A percentile compares a stretch with the other conserved stretches of the same genome.
These are phyloP conservation scores for Magallana ariakensis DNA, from an alignment of 1,140 invertebrate genomes.

Conservation along the genomic window DNA sequence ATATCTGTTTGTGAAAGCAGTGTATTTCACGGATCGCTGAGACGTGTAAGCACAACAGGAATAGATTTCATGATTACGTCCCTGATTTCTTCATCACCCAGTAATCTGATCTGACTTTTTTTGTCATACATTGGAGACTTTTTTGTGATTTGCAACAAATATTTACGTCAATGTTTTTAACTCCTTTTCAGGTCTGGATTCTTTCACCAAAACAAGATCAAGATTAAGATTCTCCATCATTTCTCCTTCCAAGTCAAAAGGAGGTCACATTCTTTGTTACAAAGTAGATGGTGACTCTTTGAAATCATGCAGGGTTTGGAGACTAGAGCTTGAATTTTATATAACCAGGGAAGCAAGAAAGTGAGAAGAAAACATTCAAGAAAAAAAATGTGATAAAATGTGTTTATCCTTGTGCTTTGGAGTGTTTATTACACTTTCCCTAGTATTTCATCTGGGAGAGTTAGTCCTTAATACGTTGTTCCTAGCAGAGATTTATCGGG, in stretches of 20 bases:
- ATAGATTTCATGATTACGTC: constrained; percentile 3
- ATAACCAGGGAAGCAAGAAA: neutral
- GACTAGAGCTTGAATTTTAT: neutral
- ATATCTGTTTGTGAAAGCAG: neutral
- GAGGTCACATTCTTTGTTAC: neutral
- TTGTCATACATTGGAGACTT: neutral
- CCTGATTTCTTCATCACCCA: neutral
- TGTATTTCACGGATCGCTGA: neutral
- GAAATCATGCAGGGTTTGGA: neutral
- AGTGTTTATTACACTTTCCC: constrained; percentile 62
- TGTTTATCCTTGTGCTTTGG: constrained; percentile 62
- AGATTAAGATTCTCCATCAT: neutral
- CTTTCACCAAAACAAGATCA: neutral
- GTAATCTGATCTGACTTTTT: neutral
- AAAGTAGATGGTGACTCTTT: neutral
- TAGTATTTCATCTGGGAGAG: constrained; percentile 65
- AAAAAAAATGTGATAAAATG: constrained; percentile 12
- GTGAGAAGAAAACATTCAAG: neutral
- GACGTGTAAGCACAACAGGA: neutral
- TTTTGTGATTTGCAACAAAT: constrained; percentile 22
- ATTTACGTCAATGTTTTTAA: neutral
- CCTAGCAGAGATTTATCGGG: constrained; percentile 40
- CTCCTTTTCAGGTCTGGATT: constrained; percentile 24
- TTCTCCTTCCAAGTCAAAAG: neutral
- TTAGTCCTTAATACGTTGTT: constrained; percentile 60